Evolutionary conservation across 2,888 invertebrate species (phyloP).

Genomic region (Drosophila conformis): DNA sequence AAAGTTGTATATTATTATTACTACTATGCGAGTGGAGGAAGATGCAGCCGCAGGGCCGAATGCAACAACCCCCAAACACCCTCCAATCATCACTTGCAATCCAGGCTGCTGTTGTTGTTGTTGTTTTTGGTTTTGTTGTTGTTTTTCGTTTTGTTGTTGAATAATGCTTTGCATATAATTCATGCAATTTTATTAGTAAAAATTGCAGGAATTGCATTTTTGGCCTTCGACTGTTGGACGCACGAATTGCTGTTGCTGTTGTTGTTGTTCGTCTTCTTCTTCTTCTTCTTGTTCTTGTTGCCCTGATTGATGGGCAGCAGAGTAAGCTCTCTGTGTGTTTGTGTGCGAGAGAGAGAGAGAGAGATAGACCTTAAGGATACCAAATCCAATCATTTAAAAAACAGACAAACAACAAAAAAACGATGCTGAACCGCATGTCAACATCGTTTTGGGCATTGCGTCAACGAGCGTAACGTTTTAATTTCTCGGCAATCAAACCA

Average conservation of each 20-base stretch:
- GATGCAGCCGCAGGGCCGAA: slow-evolving; percentile 47
- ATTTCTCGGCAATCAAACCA: slow-evolving; percentile 78
- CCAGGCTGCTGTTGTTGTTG: slow-evolving; percentile 18
- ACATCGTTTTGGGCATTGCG: slow-evolving; percentile 71
- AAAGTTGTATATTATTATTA: slow-evolving; percentile 65
- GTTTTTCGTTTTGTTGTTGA: slow-evolving; percentile 36
- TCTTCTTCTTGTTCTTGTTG: slow-evolving; percentile 11
- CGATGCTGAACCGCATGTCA: slow-evolving; percentile 58
- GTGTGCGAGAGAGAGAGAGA: background rate
- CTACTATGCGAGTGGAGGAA: slow-evolving; percentile 3
- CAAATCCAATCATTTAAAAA: slow-evolving; percentile 25
- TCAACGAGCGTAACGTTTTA: slow-evolving; percentile 76
- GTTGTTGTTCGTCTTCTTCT: slow-evolving; percentile 9
- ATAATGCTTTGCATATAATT: slow-evolving; percentile 75
- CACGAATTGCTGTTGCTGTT: slow-evolving; percentile 22
- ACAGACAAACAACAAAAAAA: slow-evolving; percentile 9
- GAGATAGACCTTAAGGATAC: background rate
- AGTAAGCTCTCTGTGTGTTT: background rate
- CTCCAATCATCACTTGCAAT: background rate
- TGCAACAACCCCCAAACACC: slow-evolving; percentile 8
- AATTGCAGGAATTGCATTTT: slow-evolving; percentile 55
- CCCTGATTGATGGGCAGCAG: slow-evolving; percentile 65
- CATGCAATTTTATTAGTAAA: slow-evolving; percentile 74
- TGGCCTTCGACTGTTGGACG: slow-evolving; percentile 51
- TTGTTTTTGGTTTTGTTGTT: background rate